Conservation (phyloP, 2,888 invertebrate genomes). For the Acanthoscelides obtectus region DNA sequence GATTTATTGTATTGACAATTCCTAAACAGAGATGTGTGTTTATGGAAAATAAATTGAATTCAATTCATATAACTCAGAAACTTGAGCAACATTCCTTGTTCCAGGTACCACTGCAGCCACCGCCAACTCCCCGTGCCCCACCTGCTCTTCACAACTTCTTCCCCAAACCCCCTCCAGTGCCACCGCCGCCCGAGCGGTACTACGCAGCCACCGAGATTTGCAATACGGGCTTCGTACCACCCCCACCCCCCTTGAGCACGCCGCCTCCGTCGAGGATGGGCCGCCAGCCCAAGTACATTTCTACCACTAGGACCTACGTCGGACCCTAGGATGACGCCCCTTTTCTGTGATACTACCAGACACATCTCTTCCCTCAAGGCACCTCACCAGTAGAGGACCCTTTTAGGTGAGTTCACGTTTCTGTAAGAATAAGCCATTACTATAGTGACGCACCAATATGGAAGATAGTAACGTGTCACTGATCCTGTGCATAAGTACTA, state of each 20-base stretch:
- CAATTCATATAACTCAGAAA: too few species aligned
- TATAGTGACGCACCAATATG: too few species aligned
- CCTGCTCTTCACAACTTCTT: slow-evolving; percentile 55
- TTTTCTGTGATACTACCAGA: slow-evolving; percentile 38
- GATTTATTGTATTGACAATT: too few species aligned
- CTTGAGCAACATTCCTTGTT: too few species aligned
- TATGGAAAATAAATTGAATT: too few species aligned
- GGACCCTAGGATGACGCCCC: slow-evolving; percentile 35
- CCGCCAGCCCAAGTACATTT: slow-evolving; percentile 45
- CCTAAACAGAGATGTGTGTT: too few species aligned
- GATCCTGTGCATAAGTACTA: too few species aligned
- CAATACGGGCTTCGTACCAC: slow-evolving; percentile 46
- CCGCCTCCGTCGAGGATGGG: slow-evolving; percentile 47
- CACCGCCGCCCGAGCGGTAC: slow-evolving; percentile 66
- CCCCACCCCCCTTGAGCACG: slow-evolving; percentile 43
- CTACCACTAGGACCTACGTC: slow-evolving; percentile 40
- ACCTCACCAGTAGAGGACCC: slow-evolving; percentile 8
- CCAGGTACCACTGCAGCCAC: slow-evolving; percentile 48
- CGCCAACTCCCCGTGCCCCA: slow-evolving; percentile 49
- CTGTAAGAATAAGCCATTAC: too few species aligned
- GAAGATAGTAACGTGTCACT: too few species aligned
- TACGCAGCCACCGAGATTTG: slow-evolving; percentile 68
- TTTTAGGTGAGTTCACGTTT: slow-evolving; percentile 17
- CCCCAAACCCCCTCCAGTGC: slow-evolving; percentile 59
- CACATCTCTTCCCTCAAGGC: not conserved